phyloP scores from a whole-genome alignment of 2,888 invertebrate species.

The Unio delphinus region DNA sequence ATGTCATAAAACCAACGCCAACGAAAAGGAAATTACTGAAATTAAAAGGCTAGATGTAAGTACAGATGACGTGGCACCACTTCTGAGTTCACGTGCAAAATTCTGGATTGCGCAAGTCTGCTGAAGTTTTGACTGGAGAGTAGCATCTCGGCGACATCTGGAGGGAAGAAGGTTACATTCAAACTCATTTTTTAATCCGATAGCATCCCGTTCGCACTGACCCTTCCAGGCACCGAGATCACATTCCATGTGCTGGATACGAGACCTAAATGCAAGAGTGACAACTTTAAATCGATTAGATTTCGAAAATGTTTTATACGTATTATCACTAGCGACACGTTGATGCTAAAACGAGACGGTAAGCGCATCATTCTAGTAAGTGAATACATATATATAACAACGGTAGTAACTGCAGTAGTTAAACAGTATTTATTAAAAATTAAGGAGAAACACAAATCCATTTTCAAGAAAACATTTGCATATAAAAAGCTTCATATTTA shows the following conservation, averaged over 20 bases:
- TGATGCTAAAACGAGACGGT: too few species aligned
- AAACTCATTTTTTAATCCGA: conserved; percentile 32
- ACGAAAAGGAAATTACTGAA: conserved; percentile 5
- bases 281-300: too few species aligned
- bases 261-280: conserved; percentile 10
- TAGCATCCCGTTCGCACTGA: conserved; percentile 12
- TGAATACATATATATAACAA: too few species aligned
- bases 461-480: too few species aligned
- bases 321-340: too few species aligned
- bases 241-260: conserved; percentile 30
- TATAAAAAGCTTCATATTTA: too few species aligned
- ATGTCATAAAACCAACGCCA: conserved; percentile 12
- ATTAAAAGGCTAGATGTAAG: conserved; percentile 11
- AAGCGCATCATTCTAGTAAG: too few species aligned
- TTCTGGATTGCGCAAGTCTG: conserved; percentile 24
- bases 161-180: conserved; percentile 33
- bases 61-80: conserved; percentile 9
- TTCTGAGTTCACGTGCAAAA: conserved; percentile 28
- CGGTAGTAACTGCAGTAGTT: too few species aligned
- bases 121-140: conserved; percentile 14
- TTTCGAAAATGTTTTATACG: too few species aligned
- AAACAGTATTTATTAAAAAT: too few species aligned
- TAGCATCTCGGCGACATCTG: conserved; percentile 21
- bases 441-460: too few species aligned
- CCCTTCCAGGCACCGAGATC: conserved; percentile 18